A percentile compares a stretch with the other conserved stretches of the same genome.
Evolutionary conservation across 2,113 vertebrate species (phyloP).

Genomic region (Nycticebus coucang): DNA sequence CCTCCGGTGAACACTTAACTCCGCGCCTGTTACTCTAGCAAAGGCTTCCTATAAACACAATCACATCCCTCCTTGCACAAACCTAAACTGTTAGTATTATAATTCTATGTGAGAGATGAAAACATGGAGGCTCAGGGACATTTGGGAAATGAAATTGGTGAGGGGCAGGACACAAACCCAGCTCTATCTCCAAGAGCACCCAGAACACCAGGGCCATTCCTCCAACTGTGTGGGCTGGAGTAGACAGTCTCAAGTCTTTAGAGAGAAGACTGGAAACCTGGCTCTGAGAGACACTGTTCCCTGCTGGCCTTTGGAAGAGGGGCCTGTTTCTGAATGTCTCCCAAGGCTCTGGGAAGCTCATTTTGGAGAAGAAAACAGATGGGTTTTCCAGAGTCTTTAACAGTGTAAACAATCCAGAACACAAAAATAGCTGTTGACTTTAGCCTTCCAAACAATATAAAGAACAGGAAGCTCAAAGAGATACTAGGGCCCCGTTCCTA

Average conservation of each 20-base stretch:
- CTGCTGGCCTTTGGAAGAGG: neutral
- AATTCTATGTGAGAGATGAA: neutral
- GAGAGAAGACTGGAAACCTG: neutral
- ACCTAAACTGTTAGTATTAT: neutral
- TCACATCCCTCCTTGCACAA: neutral
- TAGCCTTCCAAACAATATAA: slow-evolving; percentile 42
- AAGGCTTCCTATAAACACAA: neutral
- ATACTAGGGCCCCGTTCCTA: slow-evolving; percentile 26
- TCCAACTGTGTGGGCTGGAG: neutral
- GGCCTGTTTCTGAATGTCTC: neutral
- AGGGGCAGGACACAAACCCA: neutral
- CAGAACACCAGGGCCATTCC: neutral
- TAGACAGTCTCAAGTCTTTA: neutral
- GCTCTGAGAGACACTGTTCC: neutral
- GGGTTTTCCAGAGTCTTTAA: slow-evolving; percentile 47
- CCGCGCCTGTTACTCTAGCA: neutral
- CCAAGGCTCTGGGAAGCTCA: slow-evolving; percentile 46
- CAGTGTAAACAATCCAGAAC: neutral
- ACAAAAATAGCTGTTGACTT: slow-evolving; percentile 57
- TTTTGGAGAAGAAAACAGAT: slow-evolving; percentile 28
- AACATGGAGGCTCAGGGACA: neutral
- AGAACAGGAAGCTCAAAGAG: slow-evolving; percentile 59
- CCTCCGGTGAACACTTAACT: neutral
- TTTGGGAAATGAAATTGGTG: neutral
- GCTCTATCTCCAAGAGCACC: neutral